Conservation (phyloP, 2,888 invertebrate species). For the Microchrysa polita region DNA sequence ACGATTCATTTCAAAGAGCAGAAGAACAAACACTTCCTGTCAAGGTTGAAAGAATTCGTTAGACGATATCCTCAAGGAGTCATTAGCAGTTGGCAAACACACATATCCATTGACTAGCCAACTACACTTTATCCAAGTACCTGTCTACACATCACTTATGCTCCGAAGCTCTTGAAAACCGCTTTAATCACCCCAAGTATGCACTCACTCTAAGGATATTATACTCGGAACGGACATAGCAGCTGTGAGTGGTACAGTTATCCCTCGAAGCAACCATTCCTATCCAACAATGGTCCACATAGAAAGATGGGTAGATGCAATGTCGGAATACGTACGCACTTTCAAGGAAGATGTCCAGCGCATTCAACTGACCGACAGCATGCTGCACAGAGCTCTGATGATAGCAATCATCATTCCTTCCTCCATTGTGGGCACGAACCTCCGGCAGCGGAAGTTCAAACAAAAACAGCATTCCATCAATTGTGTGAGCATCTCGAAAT, state of each 20-base stretch:
- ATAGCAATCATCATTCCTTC: not conserved
- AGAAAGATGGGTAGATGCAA: not conserved
- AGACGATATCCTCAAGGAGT: not conserved
- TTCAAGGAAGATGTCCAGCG: not conserved
- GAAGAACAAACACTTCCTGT: not conserved
- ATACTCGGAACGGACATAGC: not conserved
- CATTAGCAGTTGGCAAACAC: constrained; percentile 23
- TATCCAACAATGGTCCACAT: not conserved
- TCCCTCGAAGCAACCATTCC: not conserved
- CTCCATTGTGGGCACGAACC: not conserved
- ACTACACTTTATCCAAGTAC: constrained; percentile 15
- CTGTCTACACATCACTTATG: constrained; percentile 21
- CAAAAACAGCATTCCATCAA: constrained; percentile 31
- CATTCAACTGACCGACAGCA: not conserved
- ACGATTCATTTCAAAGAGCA: too few relatives aligned
- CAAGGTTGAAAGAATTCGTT: not conserved
- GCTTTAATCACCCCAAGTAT: constrained; percentile 9
- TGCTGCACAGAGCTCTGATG: not conserved
- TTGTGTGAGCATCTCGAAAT: constrained; percentile 39
- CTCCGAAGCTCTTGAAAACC: not conserved
- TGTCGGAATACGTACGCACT: not conserved
- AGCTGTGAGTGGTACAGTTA: constrained; percentile 4
- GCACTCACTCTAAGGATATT: not conserved
- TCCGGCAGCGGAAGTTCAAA: constrained; percentile 6
- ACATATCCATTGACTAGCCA: not conserved